Base-by-base conservation (phyloP, 2,888 invertebrate species). In the Rotaria sp. region DNA sequence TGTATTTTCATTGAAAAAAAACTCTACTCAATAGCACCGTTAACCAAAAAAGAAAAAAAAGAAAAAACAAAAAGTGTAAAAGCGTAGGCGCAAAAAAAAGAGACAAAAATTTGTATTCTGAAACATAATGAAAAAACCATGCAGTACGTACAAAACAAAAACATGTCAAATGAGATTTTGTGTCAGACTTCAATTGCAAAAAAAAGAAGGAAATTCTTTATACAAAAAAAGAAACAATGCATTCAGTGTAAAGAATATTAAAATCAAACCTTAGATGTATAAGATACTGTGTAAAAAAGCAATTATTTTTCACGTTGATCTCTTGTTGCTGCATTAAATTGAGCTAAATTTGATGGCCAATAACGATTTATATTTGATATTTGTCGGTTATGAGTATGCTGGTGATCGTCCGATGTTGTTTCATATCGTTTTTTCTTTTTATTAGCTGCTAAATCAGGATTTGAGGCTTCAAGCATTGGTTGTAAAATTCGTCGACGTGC, bases 401-500 rank as follows among this genome's bases (percentile, higher is more conserved):
- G 80, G 13, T 80, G 80, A 5, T 57, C 35, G 38, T 67, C 35
- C 1, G 5, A 4, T 30, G 35, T 67, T 35, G 35, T 38, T 1
- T 67, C 35, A 80, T 80, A 45, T 26, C 45, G 45, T 80, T 86
- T 86, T 86, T 86, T 86, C 80, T 86, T 86, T 85, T 85, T 86
- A 2, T 48, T 80, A 0, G 21, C 11, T n/a, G 21, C 21, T 74
- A 85, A 59, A 52, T 86, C 85, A 10, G 86, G 80, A 80, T 85
- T 85, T 26, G 85, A 85, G 15, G 86, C 55, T 80, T 86, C 86
- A 50, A 86, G 50, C 87, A 87, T 87, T 67, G 87, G 85, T 50
- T 85, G 87, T 45, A 87, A 67, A 67, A 87, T 87, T 21, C 87
- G 85, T n/a, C 87, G 55, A n/a, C 87, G 84, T 30, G 87, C 87